These are phyloP conservation scores for Aptenodytes patagonicus DNA, from an alignment of 2,113 vertebrate genomes.

Conservation along the genomic window DNA sequence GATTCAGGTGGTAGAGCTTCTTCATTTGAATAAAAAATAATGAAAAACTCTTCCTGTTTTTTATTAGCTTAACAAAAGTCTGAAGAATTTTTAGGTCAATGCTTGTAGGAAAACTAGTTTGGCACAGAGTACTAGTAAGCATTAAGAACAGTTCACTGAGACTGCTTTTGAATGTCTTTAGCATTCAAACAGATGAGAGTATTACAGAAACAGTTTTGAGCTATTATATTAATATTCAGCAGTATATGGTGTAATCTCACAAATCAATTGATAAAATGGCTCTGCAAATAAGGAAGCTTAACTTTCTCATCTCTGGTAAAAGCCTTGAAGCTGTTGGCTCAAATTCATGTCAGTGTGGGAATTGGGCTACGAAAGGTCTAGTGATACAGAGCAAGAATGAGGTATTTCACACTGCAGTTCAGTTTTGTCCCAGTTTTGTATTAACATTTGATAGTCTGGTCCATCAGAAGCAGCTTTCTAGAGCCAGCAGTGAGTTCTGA, in stretches of 20 bases:
- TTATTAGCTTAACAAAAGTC: neutral
- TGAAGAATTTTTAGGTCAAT: neutral
- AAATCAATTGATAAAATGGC: conserved; percentile 54
- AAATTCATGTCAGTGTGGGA: neutral
- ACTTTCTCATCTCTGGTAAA: neutral
- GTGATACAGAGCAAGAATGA: neutral
- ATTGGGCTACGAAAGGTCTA: neutral
- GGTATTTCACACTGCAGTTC: neutral
- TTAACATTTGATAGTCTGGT: neutral
- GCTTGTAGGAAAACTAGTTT: neutral
- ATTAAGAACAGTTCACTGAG: conserved; percentile 10
- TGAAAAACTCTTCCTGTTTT: neutral
- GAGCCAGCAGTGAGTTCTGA: neutral
- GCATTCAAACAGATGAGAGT: neutral
- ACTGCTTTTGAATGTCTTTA: conserved; percentile 33
- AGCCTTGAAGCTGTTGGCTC: neutral
- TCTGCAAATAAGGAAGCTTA: conserved; percentile 33
- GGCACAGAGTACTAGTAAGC: neutral
- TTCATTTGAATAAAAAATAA: neutral
- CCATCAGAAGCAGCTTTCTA: neutral
- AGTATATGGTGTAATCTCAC: neutral
- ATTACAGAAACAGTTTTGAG: conserved; percentile 42
- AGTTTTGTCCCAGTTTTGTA: neutral
- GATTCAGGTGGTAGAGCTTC: neutral
- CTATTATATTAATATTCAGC: neutral